Conservation (phyloP, 2,797 vertebrate genomes). For the Girardinus metallicus region DNA sequence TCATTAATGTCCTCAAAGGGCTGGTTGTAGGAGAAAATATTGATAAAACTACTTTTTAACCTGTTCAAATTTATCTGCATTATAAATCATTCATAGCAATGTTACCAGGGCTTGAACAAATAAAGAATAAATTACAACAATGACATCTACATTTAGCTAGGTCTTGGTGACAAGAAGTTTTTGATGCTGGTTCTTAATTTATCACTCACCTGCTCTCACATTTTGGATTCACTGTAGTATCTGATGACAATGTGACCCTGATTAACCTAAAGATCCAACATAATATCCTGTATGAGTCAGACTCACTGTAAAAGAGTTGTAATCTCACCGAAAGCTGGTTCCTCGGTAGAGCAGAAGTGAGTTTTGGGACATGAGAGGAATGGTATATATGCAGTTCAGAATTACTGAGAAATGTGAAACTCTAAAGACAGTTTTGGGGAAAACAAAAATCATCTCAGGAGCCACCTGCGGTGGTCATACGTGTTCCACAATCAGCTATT, state of each 20-base stretch:
- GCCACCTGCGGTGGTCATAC: background rate
- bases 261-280: slow-evolving; percentile 40
- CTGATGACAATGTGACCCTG: slow-evolving; percentile 33
- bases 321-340: slow-evolving; percentile 14
- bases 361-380: slow-evolving; percentile 20
- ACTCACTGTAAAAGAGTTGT: slow-evolving; percentile 5
- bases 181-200: slow-evolving; percentile 20
- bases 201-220: slow-evolving; percentile 14
- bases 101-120: slow-evolving; percentile 24
- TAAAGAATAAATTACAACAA: slow-evolving; percentile 31
- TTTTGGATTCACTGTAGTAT: slow-evolving; percentile 33
- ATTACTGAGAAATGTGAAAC: background rate
- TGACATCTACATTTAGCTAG: slow-evolving; percentile 43
- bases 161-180: slow-evolving; percentile 47
- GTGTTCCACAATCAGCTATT: background rate
- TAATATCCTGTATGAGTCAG: slow-evolving; percentile 30
- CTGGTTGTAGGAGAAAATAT: too few species aligned
- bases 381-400: background rate
- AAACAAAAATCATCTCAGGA: background rate
- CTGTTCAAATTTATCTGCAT: background rate
- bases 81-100: slow-evolving; percentile 25
- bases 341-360: slow-evolving; percentile 15
- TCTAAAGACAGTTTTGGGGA: background rate
- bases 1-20: too few species aligned
- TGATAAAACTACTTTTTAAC: background rate